Evolutionary conservation across 2,113 vertebrate species (phyloP).

Genomic region (Eulacestoma nigropectus): DNA sequence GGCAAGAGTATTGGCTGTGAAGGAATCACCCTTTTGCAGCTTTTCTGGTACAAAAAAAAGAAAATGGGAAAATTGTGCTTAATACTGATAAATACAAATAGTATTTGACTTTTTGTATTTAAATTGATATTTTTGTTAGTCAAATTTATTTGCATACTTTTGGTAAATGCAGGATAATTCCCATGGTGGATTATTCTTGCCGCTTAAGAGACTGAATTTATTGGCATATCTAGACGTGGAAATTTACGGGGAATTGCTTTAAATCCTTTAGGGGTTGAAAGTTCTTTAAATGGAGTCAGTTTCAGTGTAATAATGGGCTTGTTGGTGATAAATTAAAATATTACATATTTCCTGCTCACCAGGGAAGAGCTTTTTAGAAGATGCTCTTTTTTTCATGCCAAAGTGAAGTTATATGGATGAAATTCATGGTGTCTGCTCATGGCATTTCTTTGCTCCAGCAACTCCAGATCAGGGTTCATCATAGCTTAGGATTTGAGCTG

Average conservation of each 20-base stretch:
- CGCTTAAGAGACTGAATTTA: not conserved
- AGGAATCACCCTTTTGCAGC: not conserved
- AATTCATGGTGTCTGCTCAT: not conserved
- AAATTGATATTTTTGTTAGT: not conserved
- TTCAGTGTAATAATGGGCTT: not conserved
- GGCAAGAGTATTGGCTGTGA: constrained; percentile 1
- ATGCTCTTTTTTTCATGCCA: not conserved
- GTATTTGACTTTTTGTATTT: not conserved
- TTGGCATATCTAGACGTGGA: not conserved
- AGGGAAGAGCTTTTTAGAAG: not conserved
- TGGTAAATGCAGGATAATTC: not conserved
- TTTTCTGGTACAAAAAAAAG: constrained; percentile 21
- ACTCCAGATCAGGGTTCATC: not conserved
- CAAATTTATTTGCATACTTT: not conserved
- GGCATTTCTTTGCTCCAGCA: not conserved
- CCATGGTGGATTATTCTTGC: not conserved
- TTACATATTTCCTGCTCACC: not conserved
- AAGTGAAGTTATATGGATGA: not conserved
- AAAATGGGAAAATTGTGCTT: not conserved
- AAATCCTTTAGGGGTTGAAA: not conserved
- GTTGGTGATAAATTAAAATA: not conserved
- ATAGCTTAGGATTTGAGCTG: not conserved
- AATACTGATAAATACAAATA: not conserved
- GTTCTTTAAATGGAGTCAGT: not conserved
- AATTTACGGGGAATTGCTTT: constrained; percentile 16